These are phyloP conservation scores for Brachyalestes nurse DNA, from an alignment of 2,797 vertebrate genomes.

Conservation along the genomic window DNA sequence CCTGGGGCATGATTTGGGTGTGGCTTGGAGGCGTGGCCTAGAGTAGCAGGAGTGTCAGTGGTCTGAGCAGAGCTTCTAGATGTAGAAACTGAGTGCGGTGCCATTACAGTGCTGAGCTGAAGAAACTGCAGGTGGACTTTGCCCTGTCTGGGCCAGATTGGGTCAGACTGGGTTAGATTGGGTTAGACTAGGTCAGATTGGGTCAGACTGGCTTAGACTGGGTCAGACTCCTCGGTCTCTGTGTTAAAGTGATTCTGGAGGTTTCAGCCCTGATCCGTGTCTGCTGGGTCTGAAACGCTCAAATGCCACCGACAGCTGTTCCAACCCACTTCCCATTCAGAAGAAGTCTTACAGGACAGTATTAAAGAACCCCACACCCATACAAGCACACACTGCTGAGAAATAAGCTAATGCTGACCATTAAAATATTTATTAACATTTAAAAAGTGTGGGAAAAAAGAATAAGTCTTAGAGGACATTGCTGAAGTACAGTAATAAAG, in stretches of 20 bases:
- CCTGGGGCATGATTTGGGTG: no score
- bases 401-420: constrained; percentile 56
- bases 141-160: constrained; percentile 73
- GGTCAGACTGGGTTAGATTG: no score
- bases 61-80: constrained; percentile 72
- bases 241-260: constrained; percentile 44
- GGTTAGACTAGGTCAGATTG: no score
- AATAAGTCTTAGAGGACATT: constrained; percentile 30
- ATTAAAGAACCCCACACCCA: not conserved
- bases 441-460: constrained; percentile 58
- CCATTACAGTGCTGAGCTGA: constrained; percentile 66
- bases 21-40: constrained; percentile 9
- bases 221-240: constrained; percentile 84
- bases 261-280: not conserved
- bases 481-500: not conserved
- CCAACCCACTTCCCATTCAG: not conserved
- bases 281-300: not conserved
- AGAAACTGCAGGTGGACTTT: constrained; percentile 75
- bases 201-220: no score
- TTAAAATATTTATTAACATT: constrained; percentile 87
- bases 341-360: no score
- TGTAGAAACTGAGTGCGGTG: constrained; percentile 69
- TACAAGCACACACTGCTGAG: constrained; percentile 29
- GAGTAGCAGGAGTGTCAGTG: constrained; percentile 60
- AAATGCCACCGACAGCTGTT: not conserved